Base-by-base conservation (phyloP, 2,797 vertebrate species). In the Champsocephalus gunnari region DNA sequence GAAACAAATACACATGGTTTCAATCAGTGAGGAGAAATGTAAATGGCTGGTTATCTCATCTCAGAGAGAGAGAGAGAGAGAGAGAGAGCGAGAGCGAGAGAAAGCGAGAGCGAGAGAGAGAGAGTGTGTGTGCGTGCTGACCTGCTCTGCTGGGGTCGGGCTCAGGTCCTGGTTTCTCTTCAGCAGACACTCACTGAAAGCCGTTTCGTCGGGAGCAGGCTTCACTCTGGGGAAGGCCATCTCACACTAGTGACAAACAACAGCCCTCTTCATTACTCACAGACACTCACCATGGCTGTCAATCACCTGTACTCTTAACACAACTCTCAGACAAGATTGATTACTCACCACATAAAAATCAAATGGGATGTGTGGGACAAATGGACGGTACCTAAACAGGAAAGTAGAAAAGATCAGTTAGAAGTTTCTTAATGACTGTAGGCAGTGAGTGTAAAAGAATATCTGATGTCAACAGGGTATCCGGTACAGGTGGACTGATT, bases 211-310 rank as follows among this genome's bases (percentile, higher is more conserved):
- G 0, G 96, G 94, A 0, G 97, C 96, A 0, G 97, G 97, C 38
- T 99, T 99, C 24, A 99, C 98, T 0, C 98, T 93, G 3, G 98
- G 98, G 75, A 99, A 99, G 0, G 98, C 98, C 97, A 99, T 99
- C 88, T 99, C 98, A 51, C 98, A 99, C 98, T 91, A 95, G 87
- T 0, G n/a, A 65, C 2, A 75, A 50, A 85, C 14, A 78, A 72
- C 49, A 83, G 38, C 2, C 3, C 4, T 38, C 0, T 21, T 88
- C 11, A 83, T 65, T 66, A 43, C 43, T 28, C 16, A 47, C 11
- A 34, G 14, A 34, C 17, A 13, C 28, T 5, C 28, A 28, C 28
- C 28, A 28, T 28, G 28, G 28, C 28, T 28, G 28, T 28, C 28
- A 28, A 28, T 28, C 28, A 28, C 28, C 28, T 28, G 28, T 28